A percentile compares a stretch with the other conserved stretches of the same genome.
Evolutionary conservation across 2,113 vertebrate species (phyloP).

Genomic region (Alligator mississippiensis): DNA sequence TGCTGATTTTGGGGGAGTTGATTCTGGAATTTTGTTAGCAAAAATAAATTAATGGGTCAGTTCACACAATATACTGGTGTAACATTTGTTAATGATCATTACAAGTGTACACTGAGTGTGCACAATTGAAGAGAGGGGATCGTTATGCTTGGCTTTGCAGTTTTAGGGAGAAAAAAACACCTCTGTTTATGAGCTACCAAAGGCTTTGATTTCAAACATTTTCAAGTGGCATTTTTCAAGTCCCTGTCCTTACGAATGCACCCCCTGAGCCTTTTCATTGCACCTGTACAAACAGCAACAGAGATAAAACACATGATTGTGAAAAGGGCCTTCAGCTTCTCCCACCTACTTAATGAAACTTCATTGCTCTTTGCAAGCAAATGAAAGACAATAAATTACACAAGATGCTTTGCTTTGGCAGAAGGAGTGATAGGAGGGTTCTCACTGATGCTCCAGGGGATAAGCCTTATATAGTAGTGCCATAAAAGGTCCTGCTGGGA

Average conservation of each 20-base stretch:
- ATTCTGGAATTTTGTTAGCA: not conserved
- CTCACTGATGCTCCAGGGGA: slow-evolving; percentile 37
- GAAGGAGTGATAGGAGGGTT: slow-evolving; percentile 54
- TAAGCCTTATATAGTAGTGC: slow-evolving; percentile 55
- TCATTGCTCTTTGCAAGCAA: slow-evolving; percentile 70
- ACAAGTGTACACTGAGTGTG: not conserved
- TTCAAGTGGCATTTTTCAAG: slow-evolving; percentile 63
- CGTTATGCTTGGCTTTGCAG: slow-evolving; percentile 37
- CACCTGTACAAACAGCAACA: slow-evolving; percentile 80
- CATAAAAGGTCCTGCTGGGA: slow-evolving; percentile 61
- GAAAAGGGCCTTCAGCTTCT: slow-evolving; percentile 68
- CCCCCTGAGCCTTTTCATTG: slow-evolving; percentile 52
- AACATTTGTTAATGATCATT: not conserved
- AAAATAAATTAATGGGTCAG: not conserved
- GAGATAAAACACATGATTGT: slow-evolving; percentile 65
- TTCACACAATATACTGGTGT: slow-evolving; percentile 1
- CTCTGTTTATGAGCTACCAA: slow-evolving; percentile 55
- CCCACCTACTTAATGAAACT: slow-evolving; percentile 71
- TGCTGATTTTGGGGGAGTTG: not conserved
- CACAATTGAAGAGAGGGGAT: slow-evolving; percentile 4
- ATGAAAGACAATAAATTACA: slow-evolving; percentile 72
- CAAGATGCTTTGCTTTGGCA: slow-evolving; percentile 46
- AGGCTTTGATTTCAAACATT: slow-evolving; percentile 66
- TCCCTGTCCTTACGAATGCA: slow-evolving; percentile 48
- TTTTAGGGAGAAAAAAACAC: slow-evolving; percentile 12